A percentile compares a stretch with the other conserved stretches of the same genome.
These are phyloP conservation scores for Caligus rogercresseyi DNA, from an alignment of 1,140 invertebrate genomes.

Conservation along the genomic window DNA sequence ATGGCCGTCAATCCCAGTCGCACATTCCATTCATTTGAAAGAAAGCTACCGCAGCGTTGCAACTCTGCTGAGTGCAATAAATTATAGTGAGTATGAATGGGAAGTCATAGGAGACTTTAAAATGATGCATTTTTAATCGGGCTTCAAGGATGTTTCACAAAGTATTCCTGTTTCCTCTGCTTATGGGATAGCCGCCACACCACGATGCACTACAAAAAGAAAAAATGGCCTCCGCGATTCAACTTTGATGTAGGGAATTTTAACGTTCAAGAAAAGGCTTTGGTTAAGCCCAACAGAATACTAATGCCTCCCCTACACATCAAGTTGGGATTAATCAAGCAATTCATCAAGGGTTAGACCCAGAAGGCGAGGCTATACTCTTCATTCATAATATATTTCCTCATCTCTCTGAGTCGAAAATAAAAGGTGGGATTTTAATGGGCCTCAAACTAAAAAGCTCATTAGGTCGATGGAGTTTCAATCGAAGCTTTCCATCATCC, in stretches of 20 bases:
- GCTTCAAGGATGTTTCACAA: slow-evolving; percentile 31
- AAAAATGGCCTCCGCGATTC: slow-evolving; percentile 12
- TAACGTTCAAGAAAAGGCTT: slow-evolving; percentile 25
- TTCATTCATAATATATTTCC: slow-evolving; percentile 25
- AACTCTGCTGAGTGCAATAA: slow-evolving; percentile 16
- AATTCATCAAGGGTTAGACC: slow-evolving; percentile 28
- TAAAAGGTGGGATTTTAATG: slow-evolving; percentile 27
- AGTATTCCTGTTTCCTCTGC: slow-evolving; percentile 25
- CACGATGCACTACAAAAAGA: slow-evolving; percentile 20
- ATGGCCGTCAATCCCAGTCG: slow-evolving; percentile 16
- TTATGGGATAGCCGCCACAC: slow-evolving; percentile 21
- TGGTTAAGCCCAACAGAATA: slow-evolving; percentile 19
- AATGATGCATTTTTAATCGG: slow-evolving; percentile 27
- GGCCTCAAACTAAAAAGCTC: slow-evolving; percentile 21
- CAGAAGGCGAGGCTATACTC: slow-evolving; percentile 26
- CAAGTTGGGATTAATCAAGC: slow-evolving; percentile 29
- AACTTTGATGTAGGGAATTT: slow-evolving; percentile 22
- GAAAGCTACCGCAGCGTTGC: background rate
- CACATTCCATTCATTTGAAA: slow-evolving; percentile 19
- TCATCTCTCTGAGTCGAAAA: slow-evolving; percentile 24
- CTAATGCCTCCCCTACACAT: slow-evolving; percentile 27
- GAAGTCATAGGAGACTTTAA: slow-evolving; percentile 19
- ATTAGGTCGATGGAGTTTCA: slow-evolving; percentile 15
- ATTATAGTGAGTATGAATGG: slow-evolving; percentile 21
- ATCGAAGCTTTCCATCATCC: background rate